phyloP scores from a whole-genome alignment of 2,797 vertebrate genomes.

The Trematomus bernacchii region DNA sequence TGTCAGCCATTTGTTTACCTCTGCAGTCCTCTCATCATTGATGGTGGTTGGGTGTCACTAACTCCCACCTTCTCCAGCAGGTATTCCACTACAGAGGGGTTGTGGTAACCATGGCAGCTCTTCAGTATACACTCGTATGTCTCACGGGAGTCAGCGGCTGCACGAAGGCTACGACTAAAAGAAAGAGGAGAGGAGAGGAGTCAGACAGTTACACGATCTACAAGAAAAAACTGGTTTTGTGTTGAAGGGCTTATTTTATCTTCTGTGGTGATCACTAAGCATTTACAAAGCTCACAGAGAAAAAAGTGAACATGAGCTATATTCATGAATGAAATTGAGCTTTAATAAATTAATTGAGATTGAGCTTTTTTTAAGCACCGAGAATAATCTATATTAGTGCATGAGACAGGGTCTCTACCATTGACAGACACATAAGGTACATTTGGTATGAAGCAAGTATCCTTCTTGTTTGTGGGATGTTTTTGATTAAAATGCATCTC shows the following conservation, averaged over 20 bases:
- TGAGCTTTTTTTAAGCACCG: neutral
- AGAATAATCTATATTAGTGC: neutral
- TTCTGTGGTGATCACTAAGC: neutral
- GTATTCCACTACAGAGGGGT: slow-evolving; percentile 94
- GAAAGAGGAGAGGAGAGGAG: slow-evolving; percentile 1
- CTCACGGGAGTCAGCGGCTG: slow-evolving; percentile 84
- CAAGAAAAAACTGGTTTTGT: neutral
- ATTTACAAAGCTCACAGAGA: no score
- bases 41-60: slow-evolving; percentile 92
- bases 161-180: slow-evolving; percentile 87
- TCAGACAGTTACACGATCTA: neutral
- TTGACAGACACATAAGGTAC: no score
- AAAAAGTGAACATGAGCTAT: no score
- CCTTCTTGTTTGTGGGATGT: neutral
- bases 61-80: slow-evolving; percentile 92
- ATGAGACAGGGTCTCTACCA: no score
- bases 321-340: neutral
- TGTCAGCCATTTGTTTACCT: slow-evolving; percentile 83
- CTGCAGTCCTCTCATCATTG: slow-evolving; percentile 96
- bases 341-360: neutral
- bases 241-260: neutral
- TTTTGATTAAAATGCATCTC: neutral
- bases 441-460: neutral
- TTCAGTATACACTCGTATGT: slow-evolving; percentile 91
- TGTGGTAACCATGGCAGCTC: slow-evolving; percentile 92